phyloP scores from a whole-genome alignment of 2,888 invertebrate species.

The Teinopalpus imperialis region DNA sequence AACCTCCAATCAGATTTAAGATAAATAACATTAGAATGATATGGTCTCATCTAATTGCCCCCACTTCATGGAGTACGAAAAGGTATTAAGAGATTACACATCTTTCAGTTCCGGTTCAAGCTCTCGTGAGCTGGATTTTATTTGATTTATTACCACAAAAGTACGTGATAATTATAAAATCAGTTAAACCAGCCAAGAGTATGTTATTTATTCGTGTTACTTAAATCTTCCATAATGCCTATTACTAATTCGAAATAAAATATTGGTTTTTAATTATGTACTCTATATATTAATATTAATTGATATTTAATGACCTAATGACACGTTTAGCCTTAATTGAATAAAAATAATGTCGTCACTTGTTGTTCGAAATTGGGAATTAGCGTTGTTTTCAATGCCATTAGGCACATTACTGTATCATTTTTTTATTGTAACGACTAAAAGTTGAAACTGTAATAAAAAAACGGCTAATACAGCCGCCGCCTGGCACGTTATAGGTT shows the following conservation, averaged over 20 bases:
- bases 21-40: no score
- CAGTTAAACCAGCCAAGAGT: no score
- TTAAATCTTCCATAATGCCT: no score
- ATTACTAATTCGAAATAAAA: no score
- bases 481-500: conserved; percentile 40
- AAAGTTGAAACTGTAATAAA: conserved; percentile 1
- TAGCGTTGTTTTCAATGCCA: neutral
- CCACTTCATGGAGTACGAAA: neutral
- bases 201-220: no score
- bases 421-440: conserved; percentile 3
- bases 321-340: conserved; percentile 1
- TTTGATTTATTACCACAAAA: no score
- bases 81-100: conserved; percentile 1
- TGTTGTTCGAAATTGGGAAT: conserved; percentile 5
- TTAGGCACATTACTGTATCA: conserved; percentile 11
- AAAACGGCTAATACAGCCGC: conserved; percentile 29
- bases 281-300: conserved; percentile 3
- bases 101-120: neutral
- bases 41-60: neutral
- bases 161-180: no score
- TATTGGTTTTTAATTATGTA: conserved; percentile 11
- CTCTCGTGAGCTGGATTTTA: neutral
- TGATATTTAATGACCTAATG: neutral
- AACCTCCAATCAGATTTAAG: no score
- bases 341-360: neutral